Percentiles rank a stretch among this genome's conserved stretches.
phyloP scores from a whole-genome alignment of 2,888 invertebrate genomes.

The Anarsia innoxiella region DNA sequence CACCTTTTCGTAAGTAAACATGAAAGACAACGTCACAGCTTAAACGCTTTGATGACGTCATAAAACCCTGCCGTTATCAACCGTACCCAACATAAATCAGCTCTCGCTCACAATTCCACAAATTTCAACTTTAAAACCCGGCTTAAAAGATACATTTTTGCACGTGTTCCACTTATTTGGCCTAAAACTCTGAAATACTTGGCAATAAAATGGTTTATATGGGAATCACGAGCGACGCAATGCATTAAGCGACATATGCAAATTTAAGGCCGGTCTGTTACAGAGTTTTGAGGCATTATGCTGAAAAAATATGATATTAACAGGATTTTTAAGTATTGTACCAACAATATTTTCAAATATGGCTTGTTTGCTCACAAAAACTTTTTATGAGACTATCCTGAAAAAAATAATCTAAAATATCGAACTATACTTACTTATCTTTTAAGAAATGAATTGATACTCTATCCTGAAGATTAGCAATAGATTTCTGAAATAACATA shows the following conservation, averaged over 20 bases:
- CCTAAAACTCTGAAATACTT: constrained; percentile 16
- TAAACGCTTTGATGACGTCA: constrained; percentile 56
- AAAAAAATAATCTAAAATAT: too few relatives aligned
- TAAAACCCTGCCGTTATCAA: constrained; percentile 50
- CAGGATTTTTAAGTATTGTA: too few relatives aligned
- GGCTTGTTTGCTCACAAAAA: too few relatives aligned
- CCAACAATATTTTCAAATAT: too few relatives aligned
- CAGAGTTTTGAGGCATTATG: constrained; percentile 10
- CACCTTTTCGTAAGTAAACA: constrained; percentile 28
- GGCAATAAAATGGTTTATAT: constrained; percentile 33
- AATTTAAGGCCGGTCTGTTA: constrained; percentile 20
- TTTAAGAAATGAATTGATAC: too few relatives aligned
- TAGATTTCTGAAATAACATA: too few relatives aligned
- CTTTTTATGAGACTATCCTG: too few relatives aligned
- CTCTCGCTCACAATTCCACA: constrained; percentile 5
- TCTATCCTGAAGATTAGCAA: too few relatives aligned
- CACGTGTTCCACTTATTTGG: neutral
- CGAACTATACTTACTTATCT: too few relatives aligned
- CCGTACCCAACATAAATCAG: constrained; percentile 45
- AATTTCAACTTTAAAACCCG: constrained; percentile 18
- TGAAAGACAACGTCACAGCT: constrained; percentile 36
- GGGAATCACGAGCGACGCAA: constrained; percentile 29
- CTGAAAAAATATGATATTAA: constrained; percentile 10
- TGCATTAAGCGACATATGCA: constrained; percentile 31
- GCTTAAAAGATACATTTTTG: neutral